A percentile compares a stretch with the other conserved stretches of the same genome.
Conservation (phyloP, 2,797 vertebrate species). For the Microctenopoma stevenorrisi region DNA sequence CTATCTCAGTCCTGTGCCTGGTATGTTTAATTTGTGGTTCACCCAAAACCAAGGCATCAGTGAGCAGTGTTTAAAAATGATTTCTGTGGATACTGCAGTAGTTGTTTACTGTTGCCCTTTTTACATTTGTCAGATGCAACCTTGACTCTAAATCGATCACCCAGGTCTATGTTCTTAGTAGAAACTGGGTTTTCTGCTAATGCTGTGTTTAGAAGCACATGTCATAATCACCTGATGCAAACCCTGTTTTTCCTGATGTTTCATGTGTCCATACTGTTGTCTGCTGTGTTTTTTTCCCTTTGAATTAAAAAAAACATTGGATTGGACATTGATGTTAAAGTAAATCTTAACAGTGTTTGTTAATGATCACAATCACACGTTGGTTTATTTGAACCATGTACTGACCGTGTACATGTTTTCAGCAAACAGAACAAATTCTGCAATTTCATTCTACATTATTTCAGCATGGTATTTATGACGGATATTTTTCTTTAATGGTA, state of each 20-base stretch:
- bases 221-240: slow-evolving; percentile 26
- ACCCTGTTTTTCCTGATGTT: slow-evolving; percentile 34
- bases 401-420: background rate
- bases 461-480: slow-evolving; percentile 62
- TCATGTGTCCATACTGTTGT: slow-evolving; percentile 41
- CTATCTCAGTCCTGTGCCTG: slow-evolving; percentile 7
- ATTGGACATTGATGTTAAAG: slow-evolving; percentile 3
- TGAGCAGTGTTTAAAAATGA: background rate
- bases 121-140: slow-evolving; percentile 9
- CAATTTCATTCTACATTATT: slow-evolving; percentile 64
- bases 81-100: background rate
- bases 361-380: slow-evolving; percentile 19
- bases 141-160: background rate
- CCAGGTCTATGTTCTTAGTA: background rate
- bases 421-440: slow-evolving; percentile 43
- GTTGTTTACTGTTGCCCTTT: slow-evolving; percentile 4
- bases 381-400: background rate
- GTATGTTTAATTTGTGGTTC: slow-evolving; percentile 12
- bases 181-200: slow-evolving; percentile 20
- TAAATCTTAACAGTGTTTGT: slow-evolving; percentile 22
- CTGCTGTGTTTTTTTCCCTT: slow-evolving; percentile 41
- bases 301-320: background rate
- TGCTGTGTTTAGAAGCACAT: slow-evolving; percentile 19
- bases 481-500: slow-evolving; percentile 67
- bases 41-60: slow-evolving; percentile 2